Conservation (phyloP, 1,140 invertebrate genomes). For the Drosophila trapezifrons region DNA sequence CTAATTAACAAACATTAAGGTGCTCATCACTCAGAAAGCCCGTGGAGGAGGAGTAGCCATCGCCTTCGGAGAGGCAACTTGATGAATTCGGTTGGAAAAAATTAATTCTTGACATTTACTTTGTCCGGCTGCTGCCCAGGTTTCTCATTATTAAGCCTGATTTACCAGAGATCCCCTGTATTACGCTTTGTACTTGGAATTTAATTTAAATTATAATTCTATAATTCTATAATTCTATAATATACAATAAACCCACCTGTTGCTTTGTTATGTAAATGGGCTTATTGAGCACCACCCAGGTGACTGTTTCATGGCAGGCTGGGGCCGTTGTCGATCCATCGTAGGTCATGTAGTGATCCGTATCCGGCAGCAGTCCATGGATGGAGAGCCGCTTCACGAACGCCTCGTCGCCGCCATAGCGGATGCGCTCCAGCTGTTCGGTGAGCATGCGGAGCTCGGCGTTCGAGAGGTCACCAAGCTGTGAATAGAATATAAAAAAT, state of each 20-base stretch:
- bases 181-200: no score
- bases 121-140: neutral
- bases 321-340: conserved; percentile 98
- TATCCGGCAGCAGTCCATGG: conserved; percentile 93
- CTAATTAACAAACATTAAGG: conserved; percentile 67
- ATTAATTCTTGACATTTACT: conserved; percentile 3
- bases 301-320: conserved; percentile 95
- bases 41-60: neutral
- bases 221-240: no score
- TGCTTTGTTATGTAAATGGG: conserved; percentile 98
- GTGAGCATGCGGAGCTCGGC: conserved; percentile 93
- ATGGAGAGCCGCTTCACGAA: conserved; percentile 93
- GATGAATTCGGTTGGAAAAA: conserved; percentile 25
- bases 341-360: conserved; percentile 98
- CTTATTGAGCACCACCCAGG: conserved; percentile 98
- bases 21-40: conserved; percentile 54
- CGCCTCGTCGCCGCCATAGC: conserved; percentile 92
- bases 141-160: neutral
- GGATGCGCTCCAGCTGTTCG: conserved; percentile 94
- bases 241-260: conserved; percentile 90
- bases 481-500: conserved; percentile 19
- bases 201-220: neutral
- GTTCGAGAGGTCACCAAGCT: conserved; percentile 94
- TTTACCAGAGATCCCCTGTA: neutral
- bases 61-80: neutral